These are phyloP conservation scores for Cheilosia vulpina DNA, from an alignment of 2,888 invertebrate species.

Conservation along the genomic window DNA sequence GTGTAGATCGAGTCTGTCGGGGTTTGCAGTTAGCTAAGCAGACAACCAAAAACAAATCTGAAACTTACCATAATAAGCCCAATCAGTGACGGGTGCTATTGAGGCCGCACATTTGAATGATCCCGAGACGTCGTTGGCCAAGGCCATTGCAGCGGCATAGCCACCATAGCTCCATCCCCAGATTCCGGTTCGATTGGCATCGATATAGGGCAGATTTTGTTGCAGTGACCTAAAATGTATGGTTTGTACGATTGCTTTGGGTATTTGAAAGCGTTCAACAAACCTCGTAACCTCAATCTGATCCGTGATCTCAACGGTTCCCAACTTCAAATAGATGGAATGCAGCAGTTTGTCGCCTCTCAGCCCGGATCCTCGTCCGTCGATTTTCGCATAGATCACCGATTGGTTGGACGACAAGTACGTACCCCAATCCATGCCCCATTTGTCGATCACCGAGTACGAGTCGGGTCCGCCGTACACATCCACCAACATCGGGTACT, in stretches of 20 bases:
- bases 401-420: slow-evolving; percentile 93
- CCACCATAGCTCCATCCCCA: slow-evolving; percentile 99
- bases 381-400: slow-evolving; percentile 94
- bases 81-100: slow-evolving; percentile 98
- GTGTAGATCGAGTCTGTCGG: slow-evolving; percentile 97
- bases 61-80: slow-evolving; percentile 94
- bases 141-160: slow-evolving; percentile 93
- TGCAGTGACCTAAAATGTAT: slow-evolving; percentile 83
- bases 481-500: slow-evolving; percentile 92
- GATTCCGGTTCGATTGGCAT: slow-evolving; percentile 92
- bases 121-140: slow-evolving; percentile 89
- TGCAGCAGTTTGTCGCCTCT: slow-evolving; percentile 93
- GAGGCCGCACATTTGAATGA: slow-evolving; percentile 97
- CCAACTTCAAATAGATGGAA: slow-evolving; percentile 92
- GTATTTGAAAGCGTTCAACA: slow-evolving; percentile 81
- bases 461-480: slow-evolving; percentile 98
- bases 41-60: neutral
- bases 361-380: slow-evolving; percentile 94
- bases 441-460: slow-evolving; percentile 91
- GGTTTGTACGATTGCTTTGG: neutral
- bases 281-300: slow-evolving; percentile 92
- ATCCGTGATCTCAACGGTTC: slow-evolving; percentile 95
- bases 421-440: slow-evolving; percentile 93
- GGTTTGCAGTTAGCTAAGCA: neutral
- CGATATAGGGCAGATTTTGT: slow-evolving; percentile 88